Evolutionary conservation across 1,140 invertebrate species (phyloP), one percentile per base, ranked within the genome.

Genomic region (Elysia chlorotica): DNA sequence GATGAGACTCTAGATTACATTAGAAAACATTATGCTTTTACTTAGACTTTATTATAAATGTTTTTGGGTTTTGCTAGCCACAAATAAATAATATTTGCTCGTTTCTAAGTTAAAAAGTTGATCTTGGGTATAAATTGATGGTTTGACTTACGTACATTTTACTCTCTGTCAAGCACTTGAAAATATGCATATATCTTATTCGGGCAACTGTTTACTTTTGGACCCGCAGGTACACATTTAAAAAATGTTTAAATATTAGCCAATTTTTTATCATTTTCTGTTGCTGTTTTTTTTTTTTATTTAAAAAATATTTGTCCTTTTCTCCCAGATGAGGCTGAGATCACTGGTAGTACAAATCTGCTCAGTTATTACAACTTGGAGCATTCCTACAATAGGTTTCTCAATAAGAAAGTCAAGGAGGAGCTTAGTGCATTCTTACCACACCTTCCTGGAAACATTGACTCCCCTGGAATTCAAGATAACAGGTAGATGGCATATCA

Each of bases 371-470:
- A 98, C 92, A 95, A 95, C 68, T 89, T 99, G 56, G 96, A 98
- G 89, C 96, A 98, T 88, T 96, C 96, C 28, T 97, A 98, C 87
- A 97, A 94, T 88, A 98, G 98, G 90, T 98, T 98, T 88, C 97
- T 95, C 89, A 95, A 96, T n/a, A 96, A 97, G 85, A 98, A 88
- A 79, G 91, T 97, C 4, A 97, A 97, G 86, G 96, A 98, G 87
- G 95, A 96, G 73, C 87, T 98, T 59, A 97, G 95, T 41, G 96
- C 96, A 21, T 98, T 99, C 87, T 89, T 99, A 67, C 96, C 96
- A 37, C 96, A 95, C 88, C 89, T 98, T 72, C 96, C 96, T 73
- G 96, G 96, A 35, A 95, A 96, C 71, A 94, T 98, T 76, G 96
- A 98, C 88, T 93, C 93, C 41, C 95, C 95, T 74, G 95, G 94